Conservation (phyloP, 1,140 invertebrate genomes). For the Pygmarrhopalites habei region DNA sequence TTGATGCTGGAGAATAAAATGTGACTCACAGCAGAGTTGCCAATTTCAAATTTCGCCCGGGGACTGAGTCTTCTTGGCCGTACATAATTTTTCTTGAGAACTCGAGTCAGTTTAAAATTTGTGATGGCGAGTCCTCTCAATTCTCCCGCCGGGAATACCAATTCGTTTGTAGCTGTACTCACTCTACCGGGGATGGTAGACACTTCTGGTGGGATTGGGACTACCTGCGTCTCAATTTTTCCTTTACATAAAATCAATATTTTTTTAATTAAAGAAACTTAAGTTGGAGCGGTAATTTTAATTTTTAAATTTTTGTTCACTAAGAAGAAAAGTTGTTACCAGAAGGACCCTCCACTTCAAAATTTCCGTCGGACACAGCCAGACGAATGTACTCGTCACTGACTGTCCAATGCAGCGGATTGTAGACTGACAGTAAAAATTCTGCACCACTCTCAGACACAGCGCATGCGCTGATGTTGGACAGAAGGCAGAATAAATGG, state of each 20-base stretch:
- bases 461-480: conserved; percentile 59
- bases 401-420: conserved; percentile 63
- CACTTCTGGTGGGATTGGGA: conserved; percentile 55
- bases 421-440: conserved; percentile 68
- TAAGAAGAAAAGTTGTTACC: no score
- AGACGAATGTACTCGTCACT: conserved; percentile 57
- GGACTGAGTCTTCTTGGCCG: background rate
- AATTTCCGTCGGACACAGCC: conserved; percentile 57
- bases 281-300: no score
- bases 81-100: background rate
- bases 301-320: no score
- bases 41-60: background rate
- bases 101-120: conserved; percentile 20
- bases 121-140: conserved; percentile 15
- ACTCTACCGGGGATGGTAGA: conserved; percentile 55
- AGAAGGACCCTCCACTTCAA: conserved; percentile 56
- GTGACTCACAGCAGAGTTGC: no score
- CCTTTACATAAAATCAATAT: background rate
- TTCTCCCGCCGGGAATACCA: conserved; percentile 20
- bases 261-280: background rate
- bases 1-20: no score
- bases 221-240: conserved; percentile 49
- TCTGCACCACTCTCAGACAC: conserved; percentile 55
- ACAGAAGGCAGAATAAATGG: conserved; percentile 57
- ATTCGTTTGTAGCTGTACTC: conserved; percentile 42